Evolutionary conservation across 2,888 invertebrate genomes (phyloP), one percentile per base, ranked within the genome.

Genomic region (Branchellion lobata): DNA sequence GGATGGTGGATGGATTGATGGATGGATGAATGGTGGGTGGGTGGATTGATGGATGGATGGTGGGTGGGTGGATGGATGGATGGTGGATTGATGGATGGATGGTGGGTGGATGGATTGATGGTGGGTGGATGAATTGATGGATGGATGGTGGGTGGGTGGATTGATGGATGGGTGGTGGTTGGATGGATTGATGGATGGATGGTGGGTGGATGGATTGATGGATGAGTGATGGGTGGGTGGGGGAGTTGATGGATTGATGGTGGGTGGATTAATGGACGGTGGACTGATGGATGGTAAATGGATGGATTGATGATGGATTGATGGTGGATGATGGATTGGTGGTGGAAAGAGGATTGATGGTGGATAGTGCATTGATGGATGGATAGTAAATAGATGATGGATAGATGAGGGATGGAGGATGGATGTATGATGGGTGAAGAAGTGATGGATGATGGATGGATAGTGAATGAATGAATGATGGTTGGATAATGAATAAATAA

Each of bases 271-370:
- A 14, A 40, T 40, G 5, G 40, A 40, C n/a, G n/a, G n/a, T 65
- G 65, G 29, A 65, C 21, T 5, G 29, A 65, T 65, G 65, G 21
- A n/a, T 8, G 29, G 29, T 65, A n/a, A n/a, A n/a, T 65, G 65
- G 29, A 65, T n/a, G 65, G 29, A 69, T 8, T 8, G 21, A 65
- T 11, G 65, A 65, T 40, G 14, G 40, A 65, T 65, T 5, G 29
- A 65, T 65, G n/a, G 29, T n/a, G n/a, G n/a, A n/a, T n/a, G n/a
- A 65, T 65, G 65, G 29, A 65, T 65, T 5, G 29, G 21, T 65
- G 65, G 34, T 65, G 65, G 29, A 65, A 14, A n/a, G n/a, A n/a
- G 24, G n/a, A 65, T 14, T 8, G n/a, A 65, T 65, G 65, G 29
- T 69, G 31, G 27, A 69, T 69, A 29, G 34, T 69, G 33, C 3